These are phyloP conservation scores for Phallusia fumigata DNA, from an alignment of 23 tunicate species.

Conservation along the genomic window DNA sequence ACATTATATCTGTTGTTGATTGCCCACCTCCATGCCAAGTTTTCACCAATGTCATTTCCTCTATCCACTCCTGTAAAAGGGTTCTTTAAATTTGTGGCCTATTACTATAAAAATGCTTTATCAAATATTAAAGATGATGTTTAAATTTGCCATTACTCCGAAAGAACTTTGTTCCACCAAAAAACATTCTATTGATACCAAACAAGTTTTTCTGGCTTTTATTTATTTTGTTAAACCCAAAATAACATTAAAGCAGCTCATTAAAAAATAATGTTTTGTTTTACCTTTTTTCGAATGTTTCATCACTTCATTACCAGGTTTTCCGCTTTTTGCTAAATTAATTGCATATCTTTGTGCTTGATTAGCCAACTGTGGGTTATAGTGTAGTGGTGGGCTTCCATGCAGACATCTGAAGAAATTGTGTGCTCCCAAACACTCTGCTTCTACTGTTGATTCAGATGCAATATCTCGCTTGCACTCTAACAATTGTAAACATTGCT, in stretches of 20 bases:
- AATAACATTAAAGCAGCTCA: too few species aligned
- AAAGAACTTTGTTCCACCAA: too few species aligned
- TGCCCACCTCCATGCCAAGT: background rate
- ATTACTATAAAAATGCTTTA: too few species aligned
- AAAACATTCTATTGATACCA: too few species aligned
- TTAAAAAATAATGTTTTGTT: background rate
- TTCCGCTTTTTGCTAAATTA: background rate
- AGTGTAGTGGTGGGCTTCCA: background rate
- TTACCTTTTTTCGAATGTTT: background rate
- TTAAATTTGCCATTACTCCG: too few species aligned
- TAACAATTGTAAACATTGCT: background rate
- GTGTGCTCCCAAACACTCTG: conserved; percentile 1
- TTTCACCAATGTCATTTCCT: background rate
- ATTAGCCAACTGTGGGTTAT: background rate
- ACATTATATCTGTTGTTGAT: background rate
- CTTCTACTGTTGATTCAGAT: conserved; percentile 5
- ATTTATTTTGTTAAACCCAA: too few species aligned
- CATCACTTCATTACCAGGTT: background rate
- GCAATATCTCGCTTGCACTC: background rate
- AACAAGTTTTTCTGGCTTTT: too few species aligned
- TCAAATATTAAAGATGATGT: too few species aligned
- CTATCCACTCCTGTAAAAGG: background rate
- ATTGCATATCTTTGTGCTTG: background rate
- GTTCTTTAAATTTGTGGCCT: too few species aligned
- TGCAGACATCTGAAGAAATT: background rate